A percentile compares a stretch with the other conserved stretches of the same genome.
These are phyloP conservation scores for Zaprionus bogoriensis DNA, from an alignment of 2,888 invertebrate species.

Conservation along the genomic window DNA sequence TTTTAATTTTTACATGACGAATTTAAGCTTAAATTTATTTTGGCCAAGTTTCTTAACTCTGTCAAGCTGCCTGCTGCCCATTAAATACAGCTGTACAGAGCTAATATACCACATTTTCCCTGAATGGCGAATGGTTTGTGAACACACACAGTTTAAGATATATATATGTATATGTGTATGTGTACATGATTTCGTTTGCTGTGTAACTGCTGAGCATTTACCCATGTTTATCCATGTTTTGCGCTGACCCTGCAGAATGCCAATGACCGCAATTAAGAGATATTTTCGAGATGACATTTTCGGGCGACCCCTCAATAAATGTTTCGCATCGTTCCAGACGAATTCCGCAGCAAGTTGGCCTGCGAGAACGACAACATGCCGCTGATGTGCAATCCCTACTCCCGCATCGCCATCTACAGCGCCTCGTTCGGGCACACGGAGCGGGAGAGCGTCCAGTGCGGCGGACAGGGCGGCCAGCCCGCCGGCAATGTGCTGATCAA, in stretches of 20 bases:
- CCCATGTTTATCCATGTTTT: constrained; percentile 1
- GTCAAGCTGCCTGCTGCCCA: too few relatives aligned
- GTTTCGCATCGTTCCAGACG: constrained; percentile 86
- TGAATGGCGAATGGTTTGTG: too few relatives aligned
- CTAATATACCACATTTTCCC: too few relatives aligned
- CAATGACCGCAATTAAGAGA: constrained; percentile 29
- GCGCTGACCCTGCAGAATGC: constrained; percentile 32
- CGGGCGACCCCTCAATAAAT: constrained; percentile 27
- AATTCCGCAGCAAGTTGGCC: constrained; percentile 95
- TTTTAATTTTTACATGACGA: too few relatives aligned
- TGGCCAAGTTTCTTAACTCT: too few relatives aligned
- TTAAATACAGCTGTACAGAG: too few relatives aligned
- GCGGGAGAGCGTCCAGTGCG: constrained; percentile 93
- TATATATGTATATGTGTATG: background rate
- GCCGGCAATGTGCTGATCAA: constrained; percentile 83
- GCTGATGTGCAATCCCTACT: constrained; percentile 93
- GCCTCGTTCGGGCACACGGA: constrained; percentile 95
- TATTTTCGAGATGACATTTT: constrained; percentile 20
- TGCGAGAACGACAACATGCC: constrained; percentile 95
- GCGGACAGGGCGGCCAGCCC: constrained; percentile 74
- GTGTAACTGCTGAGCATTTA: background rate
- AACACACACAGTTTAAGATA: background rate
- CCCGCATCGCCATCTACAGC: constrained; percentile 95
- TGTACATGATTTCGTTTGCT: background rate
- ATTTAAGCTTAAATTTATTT: too few relatives aligned